phyloP scores from a whole-genome alignment of 2,888 invertebrate genomes.

The Ichneumon xanthorius region DNA sequence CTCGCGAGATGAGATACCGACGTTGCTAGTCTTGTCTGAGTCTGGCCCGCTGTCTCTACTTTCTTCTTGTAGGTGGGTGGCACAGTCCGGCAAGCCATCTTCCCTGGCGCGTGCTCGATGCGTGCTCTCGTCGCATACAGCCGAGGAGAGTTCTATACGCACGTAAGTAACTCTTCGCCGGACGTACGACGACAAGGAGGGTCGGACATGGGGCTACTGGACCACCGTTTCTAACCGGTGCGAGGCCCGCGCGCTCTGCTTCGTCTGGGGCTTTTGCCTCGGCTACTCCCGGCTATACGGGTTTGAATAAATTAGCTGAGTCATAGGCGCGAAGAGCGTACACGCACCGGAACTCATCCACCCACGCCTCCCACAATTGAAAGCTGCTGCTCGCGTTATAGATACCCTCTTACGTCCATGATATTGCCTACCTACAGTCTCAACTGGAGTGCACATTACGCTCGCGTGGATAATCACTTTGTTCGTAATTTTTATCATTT shows the following conservation, averaged over 20 bases:
- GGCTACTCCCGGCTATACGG: conserved; percentile 53
- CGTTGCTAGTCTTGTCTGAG: conserved; percentile 51
- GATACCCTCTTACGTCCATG: conserved; percentile 56
- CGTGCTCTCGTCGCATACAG: conserved; percentile 49
- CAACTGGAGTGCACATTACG: conserved; percentile 57
- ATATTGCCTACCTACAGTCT: conserved; percentile 62
- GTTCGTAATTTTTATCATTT: background rate
- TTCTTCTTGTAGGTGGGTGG: conserved; percentile 76
- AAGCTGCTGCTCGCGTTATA: conserved; percentile 60
- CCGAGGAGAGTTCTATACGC: conserved; percentile 24
- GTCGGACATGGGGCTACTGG: conserved; percentile 69
- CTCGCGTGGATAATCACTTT: conserved; percentile 54
- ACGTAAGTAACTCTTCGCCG: conserved; percentile 60
- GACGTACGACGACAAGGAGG: conserved; percentile 64
- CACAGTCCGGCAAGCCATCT: conserved; percentile 69
- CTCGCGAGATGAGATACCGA: conserved; percentile 58
- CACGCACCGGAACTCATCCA: conserved; percentile 71
- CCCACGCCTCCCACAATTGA: conserved; percentile 67
- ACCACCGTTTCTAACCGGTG: conserved; percentile 70
- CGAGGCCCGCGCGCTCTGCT: conserved; percentile 20
- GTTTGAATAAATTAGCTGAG: conserved; percentile 80
- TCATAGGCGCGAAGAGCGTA: conserved; percentile 70
- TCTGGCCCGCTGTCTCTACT: conserved; percentile 57
- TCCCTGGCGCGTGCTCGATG: conserved; percentile 65
- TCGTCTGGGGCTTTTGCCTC: conserved; percentile 36